Evolutionary conservation across 2,888 invertebrate species (phyloP).

Genomic region (Melolontha melolontha): DNA sequence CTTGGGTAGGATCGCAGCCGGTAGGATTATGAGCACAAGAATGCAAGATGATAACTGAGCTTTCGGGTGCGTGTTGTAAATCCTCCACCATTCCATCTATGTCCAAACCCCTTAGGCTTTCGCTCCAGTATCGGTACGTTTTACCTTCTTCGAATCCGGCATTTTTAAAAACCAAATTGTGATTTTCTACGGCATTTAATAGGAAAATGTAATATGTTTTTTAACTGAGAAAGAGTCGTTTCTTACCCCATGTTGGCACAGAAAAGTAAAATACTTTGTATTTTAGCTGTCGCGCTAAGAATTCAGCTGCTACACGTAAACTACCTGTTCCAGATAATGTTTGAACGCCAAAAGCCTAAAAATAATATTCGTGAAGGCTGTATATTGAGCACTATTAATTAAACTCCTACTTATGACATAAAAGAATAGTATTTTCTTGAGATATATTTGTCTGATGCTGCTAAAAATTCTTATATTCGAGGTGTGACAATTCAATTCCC

Average conservation of each 20-base stretch:
- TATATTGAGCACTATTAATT: not conserved
- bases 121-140: slow-evolving; percentile 94
- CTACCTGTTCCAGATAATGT: slow-evolving; percentile 95
- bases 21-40: slow-evolving; percentile 99
- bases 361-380: slow-evolving; percentile 9
- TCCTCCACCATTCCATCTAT: slow-evolving; percentile 85
- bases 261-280: slow-evolving; percentile 86
- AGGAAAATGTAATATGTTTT: not conserved
- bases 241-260: slow-evolving; percentile 65
- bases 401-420: not conserved
- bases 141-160: slow-evolving; percentile 84
- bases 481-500: too few species aligned
- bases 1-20: slow-evolving; percentile 93
- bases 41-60: slow-evolving; percentile 92
- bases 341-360: slow-evolving; percentile 81
- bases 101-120: slow-evolving; percentile 76
- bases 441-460: not conserved
- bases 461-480: too few species aligned
- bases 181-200: slow-evolving; percentile 70
- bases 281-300: slow-evolving; percentile 78
- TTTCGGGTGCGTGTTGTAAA: slow-evolving; percentile 81
- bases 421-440: not conserved
- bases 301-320: slow-evolving; percentile 90
- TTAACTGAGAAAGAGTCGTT: not conserved
- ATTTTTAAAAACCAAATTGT: slow-evolving; percentile 86